Evolutionary conservation across 2,888 invertebrate genomes (phyloP), one percentile per base, ranked within the genome.

Genomic region (Andricus quercusramuli): DNA sequence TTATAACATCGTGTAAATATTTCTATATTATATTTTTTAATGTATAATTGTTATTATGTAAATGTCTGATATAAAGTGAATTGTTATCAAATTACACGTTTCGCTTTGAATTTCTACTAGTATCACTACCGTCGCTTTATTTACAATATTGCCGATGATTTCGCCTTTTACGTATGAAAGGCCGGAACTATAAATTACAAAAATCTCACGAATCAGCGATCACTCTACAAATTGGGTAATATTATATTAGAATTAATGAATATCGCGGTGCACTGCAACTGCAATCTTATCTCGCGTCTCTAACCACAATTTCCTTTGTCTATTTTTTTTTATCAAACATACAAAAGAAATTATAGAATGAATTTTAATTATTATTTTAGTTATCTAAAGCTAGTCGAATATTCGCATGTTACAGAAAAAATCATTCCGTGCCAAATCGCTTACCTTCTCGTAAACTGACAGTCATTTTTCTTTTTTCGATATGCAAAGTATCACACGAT

Each of bases 1-100:
- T 77, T 85, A 80, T 83, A 84, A 85, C 83, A 83, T 83, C 80
- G 78, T 85, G 83, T 84, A 85, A 83, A 85, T 85, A 84, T 62
- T 81, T 81, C 59, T 68, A 79, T 83, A 78, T 83, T 80, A 83
- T 79, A 65, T 77, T 66, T 79, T 70, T 62, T 64, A 64, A n/a
- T 76, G 62, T 76, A 65, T 76, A 65, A 76, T 74, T 47, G 78
- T 74, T 78, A 82, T 77, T 78, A 81, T 79, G 68, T 65, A 81
- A 80, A 82, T 82, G 80, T 80, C 70, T 78, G 80, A 80, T 51
- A 81, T 74, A 74, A 74, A 74, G 13, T 74, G 56, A 74, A 74
- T 74, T 74, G 29, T 74, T 74, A 32, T 56, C 32, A 74, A 56
- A 51, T 74, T 74, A 74, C 32, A 74, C 25, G 25, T 56, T 56